These are phyloP conservation scores for Mola mola DNA, from an alignment of 2,113 vertebrate genomes.

Conservation along the genomic window DNA sequence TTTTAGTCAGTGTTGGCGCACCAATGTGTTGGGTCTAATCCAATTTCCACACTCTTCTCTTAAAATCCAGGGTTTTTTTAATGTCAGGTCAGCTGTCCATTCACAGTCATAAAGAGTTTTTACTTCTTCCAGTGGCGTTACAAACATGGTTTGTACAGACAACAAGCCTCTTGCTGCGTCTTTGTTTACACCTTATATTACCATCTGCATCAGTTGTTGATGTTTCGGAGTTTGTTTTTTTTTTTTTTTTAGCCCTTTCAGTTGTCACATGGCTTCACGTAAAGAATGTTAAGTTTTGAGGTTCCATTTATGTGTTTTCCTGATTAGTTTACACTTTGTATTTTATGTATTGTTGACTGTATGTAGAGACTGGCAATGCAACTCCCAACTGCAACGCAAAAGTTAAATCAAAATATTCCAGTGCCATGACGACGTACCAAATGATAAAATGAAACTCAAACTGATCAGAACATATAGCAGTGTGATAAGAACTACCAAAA, in stretches of 20 bases:
- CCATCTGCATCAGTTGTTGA: background rate
- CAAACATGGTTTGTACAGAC: too few species aligned
- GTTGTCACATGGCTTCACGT: background rate
- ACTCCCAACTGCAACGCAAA: background rate
- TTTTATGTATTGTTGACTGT: background rate
- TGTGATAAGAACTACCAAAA: too few species aligned
- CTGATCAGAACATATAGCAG: too few species aligned
- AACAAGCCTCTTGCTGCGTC: background rate
- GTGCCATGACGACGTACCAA: too few species aligned
- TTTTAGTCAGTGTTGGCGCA: too few species aligned
- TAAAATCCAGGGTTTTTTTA: constrained; percentile 30
- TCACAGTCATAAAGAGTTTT: too few species aligned
- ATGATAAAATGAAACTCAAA: background rate
- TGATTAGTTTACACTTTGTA: background rate
- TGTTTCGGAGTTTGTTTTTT: background rate
- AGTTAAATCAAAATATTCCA: background rate
- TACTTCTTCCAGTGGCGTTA: too few species aligned
- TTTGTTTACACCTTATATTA: constrained; percentile 4
- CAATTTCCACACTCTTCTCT: constrained; percentile 2
- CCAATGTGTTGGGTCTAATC: constrained; percentile 36
- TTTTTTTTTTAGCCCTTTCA: background rate
- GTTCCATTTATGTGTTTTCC: background rate
- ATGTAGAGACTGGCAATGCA: background rate
- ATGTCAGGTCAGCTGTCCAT: constrained; percentile 11
- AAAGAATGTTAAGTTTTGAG: too few species aligned